Evolutionary conservation across 2,888 invertebrate species (phyloP).

Genomic region (Zootermopsis nevadensis): DNA sequence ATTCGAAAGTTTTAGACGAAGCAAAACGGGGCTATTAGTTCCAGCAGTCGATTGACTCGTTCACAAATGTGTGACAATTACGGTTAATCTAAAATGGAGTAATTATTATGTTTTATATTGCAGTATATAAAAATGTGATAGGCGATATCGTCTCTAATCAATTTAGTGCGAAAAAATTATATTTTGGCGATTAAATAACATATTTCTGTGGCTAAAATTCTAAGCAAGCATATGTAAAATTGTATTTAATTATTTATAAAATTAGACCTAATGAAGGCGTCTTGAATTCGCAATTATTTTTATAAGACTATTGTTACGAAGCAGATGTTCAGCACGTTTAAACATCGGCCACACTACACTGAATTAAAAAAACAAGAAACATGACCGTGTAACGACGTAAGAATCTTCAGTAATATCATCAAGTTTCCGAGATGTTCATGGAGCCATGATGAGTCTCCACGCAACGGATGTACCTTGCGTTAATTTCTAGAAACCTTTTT

Average conservation of each 20-base stretch:
- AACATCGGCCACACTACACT: not conserved
- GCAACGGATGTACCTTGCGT: not conserved
- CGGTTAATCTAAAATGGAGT: not conserved
- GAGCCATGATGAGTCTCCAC: not conserved
- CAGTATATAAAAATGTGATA: too few species aligned
- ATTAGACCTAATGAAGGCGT: too few species aligned
- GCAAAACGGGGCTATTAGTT: too few species aligned
- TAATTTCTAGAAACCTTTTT: not conserved
- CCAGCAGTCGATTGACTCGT: too few species aligned
- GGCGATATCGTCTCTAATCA: too few species aligned
- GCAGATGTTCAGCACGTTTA: not conserved
- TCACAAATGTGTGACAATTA: too few species aligned
- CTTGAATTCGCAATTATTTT: not conserved
- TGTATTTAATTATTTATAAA: not conserved
- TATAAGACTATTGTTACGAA: not conserved
- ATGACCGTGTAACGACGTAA: not conserved
- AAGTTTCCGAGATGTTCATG: not conserved
- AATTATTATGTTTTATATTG: not conserved
- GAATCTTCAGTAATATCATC: not conserved
- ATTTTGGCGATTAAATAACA: not conserved
- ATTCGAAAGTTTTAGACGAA: too few species aligned
- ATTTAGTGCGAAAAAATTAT: too few species aligned
- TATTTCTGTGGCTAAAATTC: not conserved
- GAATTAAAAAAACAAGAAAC: not conserved
- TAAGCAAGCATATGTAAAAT: not conserved